These are phyloP conservation scores for Poeciliopsis retropinna DNA, from an alignment of 2,113 vertebrate genomes.

Conservation along the genomic window DNA sequence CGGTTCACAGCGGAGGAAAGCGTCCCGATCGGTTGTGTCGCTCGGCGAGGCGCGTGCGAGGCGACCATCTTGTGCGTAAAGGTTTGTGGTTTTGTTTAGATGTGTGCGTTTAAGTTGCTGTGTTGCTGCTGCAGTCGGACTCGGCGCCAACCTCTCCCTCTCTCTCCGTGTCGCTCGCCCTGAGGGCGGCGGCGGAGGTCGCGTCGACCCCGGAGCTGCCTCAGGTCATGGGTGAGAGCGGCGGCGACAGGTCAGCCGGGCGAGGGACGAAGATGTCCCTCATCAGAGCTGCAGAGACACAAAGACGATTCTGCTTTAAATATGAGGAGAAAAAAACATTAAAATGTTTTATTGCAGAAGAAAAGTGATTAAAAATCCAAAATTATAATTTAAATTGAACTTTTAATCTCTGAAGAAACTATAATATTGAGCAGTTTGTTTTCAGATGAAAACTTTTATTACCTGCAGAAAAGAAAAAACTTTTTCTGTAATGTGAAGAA, in stretches of 20 bases:
- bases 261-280: constrained; percentile 57
- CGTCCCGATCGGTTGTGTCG: neutral
- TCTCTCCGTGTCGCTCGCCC: no score
- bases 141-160: neutral
- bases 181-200: neutral
- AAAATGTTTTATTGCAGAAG: no score
- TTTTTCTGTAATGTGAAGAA: no score
- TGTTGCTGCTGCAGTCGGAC: constrained; percentile 18
- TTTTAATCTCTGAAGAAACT: no score
- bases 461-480: no score
- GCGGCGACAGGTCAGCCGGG: constrained; percentile 52
- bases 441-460: no score
- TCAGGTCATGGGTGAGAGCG: constrained; percentile 67
- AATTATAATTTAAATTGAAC: no score
- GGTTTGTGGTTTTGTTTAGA: constrained; percentile 17
- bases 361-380: no score
- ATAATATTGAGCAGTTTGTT: no score
- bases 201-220: neutral
- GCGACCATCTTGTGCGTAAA: constrained; percentile 5
- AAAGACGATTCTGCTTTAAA: neutral
- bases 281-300: constrained; percentile 71
- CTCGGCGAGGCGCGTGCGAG: constrained; percentile 8
- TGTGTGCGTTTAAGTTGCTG: neutral
- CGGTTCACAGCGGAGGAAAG: constrained; percentile 25
- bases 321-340: no score